Evolutionary conservation across 2,797 vertebrate species (phyloP).

Genomic region (Notolepis coatsorum): DNA sequence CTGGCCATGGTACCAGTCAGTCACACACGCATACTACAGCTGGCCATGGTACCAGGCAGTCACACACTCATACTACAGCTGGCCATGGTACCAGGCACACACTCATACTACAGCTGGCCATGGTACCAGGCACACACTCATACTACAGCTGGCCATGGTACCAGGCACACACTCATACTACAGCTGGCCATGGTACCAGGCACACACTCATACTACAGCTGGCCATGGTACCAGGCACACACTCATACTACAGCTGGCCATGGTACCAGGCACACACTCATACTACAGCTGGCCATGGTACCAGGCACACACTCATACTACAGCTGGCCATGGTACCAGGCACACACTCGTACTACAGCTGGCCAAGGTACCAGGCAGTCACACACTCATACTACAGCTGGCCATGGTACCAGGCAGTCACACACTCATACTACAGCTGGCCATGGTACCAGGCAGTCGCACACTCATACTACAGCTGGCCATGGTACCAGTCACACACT

Average conservation of each 20-base stretch:
- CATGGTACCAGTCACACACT: no score
- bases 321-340: constrained; percentile 94
- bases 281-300: constrained; percentile 96
- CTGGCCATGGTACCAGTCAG: constrained; percentile 96
- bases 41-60: constrained; percentile 97
- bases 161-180: no score
- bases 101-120: constrained; percentile 96
- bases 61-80: constrained; percentile 93
- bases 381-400: constrained; percentile 94
- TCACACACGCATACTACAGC: constrained; percentile 91
- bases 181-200: constrained; percentile 94
- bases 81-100: constrained; percentile 96
- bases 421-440: constrained; percentile 95
- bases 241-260: constrained; percentile 96
- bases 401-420: constrained; percentile 95
- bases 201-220: constrained; percentile 93
- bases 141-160: constrained; percentile 96
- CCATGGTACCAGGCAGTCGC: no score
- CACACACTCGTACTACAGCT: constrained; percentile 95
- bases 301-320: no score
- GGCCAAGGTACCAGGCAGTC: constrained; percentile 96
- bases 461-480: constrained; percentile 96
- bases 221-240: constrained; percentile 96
- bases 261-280: no score
- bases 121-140: no score